Percentiles rank a stretch among this genome's conserved stretches.
phyloP scores from a whole-genome alignment of 2,113 vertebrate species.

The Hiodon alosoides region DNA sequence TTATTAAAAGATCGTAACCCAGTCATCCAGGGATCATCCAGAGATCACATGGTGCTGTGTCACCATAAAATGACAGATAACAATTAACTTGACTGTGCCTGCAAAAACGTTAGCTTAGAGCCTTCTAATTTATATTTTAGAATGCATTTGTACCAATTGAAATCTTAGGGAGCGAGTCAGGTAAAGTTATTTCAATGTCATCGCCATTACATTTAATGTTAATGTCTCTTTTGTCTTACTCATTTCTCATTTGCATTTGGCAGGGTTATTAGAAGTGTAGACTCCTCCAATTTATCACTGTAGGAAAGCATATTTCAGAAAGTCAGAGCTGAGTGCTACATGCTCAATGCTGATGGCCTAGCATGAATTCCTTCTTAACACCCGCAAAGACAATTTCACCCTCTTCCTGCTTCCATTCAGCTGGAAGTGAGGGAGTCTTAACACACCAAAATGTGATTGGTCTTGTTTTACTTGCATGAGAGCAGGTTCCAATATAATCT shows the following conservation, averaged over 20 bases:
- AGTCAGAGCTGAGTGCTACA: constrained; percentile 68
- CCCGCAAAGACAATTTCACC: constrained; percentile 70
- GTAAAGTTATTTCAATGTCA: no score
- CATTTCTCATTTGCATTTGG: constrained; percentile 66
- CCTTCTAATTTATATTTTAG: no score
- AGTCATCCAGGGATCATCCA: no score
- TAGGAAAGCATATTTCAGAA: constrained; percentile 69
- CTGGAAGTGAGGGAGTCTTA: constrained; percentile 68
- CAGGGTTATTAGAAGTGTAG: constrained; percentile 67
- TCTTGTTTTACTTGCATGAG: constrained; percentile 50
- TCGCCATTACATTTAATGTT: no score
- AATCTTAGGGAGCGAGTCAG: no score
- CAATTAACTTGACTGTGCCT: no score
- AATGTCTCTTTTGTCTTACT: neutral
- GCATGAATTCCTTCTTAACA: constrained; percentile 72
- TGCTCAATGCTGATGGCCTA: constrained; percentile 72
- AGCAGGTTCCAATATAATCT: constrained; percentile 51
- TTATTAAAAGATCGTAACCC: no score
- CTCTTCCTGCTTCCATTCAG: constrained; percentile 68
- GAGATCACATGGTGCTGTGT: no score
- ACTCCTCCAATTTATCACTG: constrained; percentile 73
- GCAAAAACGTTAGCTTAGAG: no score
- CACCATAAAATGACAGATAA: no score
- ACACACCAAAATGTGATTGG: constrained; percentile 63
- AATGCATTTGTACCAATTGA: no score